Percentiles rank a stretch among this genome's conserved stretches.
Conservation (phyloP, 2,888 invertebrate genomes). For the Eilema caniola region DNA sequence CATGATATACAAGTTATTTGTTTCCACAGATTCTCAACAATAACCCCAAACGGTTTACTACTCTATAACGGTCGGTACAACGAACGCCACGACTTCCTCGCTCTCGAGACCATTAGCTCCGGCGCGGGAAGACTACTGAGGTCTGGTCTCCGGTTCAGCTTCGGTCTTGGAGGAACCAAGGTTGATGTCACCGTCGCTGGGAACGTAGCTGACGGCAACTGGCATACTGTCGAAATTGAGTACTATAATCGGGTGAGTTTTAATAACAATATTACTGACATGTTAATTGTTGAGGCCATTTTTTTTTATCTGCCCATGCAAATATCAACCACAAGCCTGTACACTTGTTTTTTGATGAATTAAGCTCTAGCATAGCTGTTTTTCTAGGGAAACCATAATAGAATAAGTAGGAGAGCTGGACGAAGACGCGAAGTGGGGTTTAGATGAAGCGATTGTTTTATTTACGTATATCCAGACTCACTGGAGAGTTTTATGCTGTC, state of each 20-base stretch:
- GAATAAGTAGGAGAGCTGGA: no score
- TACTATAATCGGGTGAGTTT: slow-evolving; percentile 92
- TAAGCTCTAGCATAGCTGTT: no score
- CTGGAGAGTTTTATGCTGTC: no score
- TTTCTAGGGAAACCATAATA: no score
- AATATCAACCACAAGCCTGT: no score
- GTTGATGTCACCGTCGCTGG: slow-evolving; percentile 90
- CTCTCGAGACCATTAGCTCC: slow-evolving; percentile 93
- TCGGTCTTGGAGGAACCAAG: slow-evolving; percentile 93
- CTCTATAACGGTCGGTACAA: slow-evolving; percentile 98
- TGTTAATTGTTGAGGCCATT: no score
- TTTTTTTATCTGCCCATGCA: no score
- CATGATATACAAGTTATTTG: no score
- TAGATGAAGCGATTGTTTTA: no score
- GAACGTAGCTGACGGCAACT: slow-evolving; percentile 94
- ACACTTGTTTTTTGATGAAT: no score
- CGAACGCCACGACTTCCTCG: slow-evolving; percentile 97
- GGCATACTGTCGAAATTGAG: slow-evolving; percentile 94
- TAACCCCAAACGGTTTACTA: slow-evolving; percentile 93
- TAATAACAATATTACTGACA: not conserved
- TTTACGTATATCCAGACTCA: no score
- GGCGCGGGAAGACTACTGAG: slow-evolving; percentile 67
- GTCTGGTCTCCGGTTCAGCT: slow-evolving; percentile 93
- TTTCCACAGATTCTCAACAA: slow-evolving; percentile 92
- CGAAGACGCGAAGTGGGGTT: no score